A percentile compares a stretch with the other conserved stretches of the same genome.
These are phyloP conservation scores for Coleophora deauratella DNA, from an alignment of 2,888 invertebrate species.

Conservation along the genomic window DNA sequence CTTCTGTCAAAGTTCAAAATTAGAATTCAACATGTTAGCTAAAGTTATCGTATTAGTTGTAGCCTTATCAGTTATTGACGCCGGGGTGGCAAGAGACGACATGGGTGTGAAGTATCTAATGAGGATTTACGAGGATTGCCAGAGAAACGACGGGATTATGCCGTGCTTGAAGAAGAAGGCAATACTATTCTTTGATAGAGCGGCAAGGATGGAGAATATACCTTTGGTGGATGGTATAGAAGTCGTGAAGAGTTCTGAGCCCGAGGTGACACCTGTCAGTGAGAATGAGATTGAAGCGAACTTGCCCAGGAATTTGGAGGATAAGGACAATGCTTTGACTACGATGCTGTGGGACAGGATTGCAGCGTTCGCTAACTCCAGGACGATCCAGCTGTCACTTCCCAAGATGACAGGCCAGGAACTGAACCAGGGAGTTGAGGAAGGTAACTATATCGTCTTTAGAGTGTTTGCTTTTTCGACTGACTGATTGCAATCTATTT, in stretches of 20 bases:
- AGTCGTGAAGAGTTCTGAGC: constrained; percentile 72
- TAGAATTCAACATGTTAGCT: constrained; percentile 45
- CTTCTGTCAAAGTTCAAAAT: constrained; percentile 31
- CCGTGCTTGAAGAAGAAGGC: constrained; percentile 89
- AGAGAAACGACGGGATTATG: constrained; percentile 78
- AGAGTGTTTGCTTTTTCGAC: too few species aligned
- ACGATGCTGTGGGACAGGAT: constrained; percentile 81
- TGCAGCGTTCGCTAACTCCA: constrained; percentile 81
- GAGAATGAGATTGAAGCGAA: constrained; percentile 82
- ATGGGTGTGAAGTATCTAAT: constrained; percentile 78
- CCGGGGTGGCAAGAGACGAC: constrained; percentile 42
- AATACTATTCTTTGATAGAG: constrained; percentile 83
- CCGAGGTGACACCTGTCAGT: constrained; percentile 60
- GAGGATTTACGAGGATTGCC: constrained; percentile 86
- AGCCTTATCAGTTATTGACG: constrained; percentile 23
- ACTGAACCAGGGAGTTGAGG: constrained; percentile 80
- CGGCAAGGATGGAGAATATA: constrained; percentile 80
- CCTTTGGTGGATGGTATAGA: constrained; percentile 77
- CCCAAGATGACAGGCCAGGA: constrained; percentile 82
- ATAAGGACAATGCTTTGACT: constrained; percentile 79
- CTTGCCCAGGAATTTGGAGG: constrained; percentile 78
- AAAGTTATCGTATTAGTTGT: constrained; percentile 42
- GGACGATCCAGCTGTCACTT: constrained; percentile 83
- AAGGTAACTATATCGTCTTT: constrained; percentile 68
- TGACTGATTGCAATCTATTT: too few species aligned